Base-by-base conservation (phyloP, 2,113 vertebrate genomes). In the Rhabdomys dilectus region DNA sequence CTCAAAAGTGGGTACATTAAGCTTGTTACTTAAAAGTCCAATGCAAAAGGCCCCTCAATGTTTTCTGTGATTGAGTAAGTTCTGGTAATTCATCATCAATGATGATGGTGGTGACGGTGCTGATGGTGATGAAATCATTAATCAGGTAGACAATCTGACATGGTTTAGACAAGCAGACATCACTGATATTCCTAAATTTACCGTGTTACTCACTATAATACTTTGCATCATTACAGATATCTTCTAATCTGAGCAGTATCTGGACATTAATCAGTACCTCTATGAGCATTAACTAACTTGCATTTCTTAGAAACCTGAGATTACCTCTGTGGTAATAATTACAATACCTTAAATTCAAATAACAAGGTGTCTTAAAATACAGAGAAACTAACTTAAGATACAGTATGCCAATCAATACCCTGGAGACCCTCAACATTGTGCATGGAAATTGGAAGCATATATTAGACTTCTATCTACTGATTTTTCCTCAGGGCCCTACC, bases 241-340 rank as follows among this genome's bases (percentile, higher is more conserved):
- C 93, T 88, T 68, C 68, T 91, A 73, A 80, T 53, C 88, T 91
- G 66, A 64, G 58, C 0, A 81, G 21, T n/a, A 77, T 42, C 78
- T 45, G 72, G 39, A 97, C 75, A 88, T 42, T 24, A 93, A 73
- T 91, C 31, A 26, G 11, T 36, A 73, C 2, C 56, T 70, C 36
- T 12, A 62, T 0, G 84, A 89, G 89, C 68, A 88, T 34, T 53
- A 93, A n/a, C 16, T 60, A 68, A 88, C 66, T 6, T 72, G 9
- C 36, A 95, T 92, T 96, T 89, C 45, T 88, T 19, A 48, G 80
- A 89, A 82, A 81, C 75, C 82, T 78, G 72, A 96, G 68, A 92
- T 13, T 76, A 36, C 10, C 51, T 89, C 91, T 81, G n/a, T 72
- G 73, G 31, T 89, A 21, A 70, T 70, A 73, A 87, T 56, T 68